Evolutionary conservation across 2,888 invertebrate species (phyloP), one percentile per base, ranked within the genome.

Genomic region (Drosophila sordidula): DNA sequence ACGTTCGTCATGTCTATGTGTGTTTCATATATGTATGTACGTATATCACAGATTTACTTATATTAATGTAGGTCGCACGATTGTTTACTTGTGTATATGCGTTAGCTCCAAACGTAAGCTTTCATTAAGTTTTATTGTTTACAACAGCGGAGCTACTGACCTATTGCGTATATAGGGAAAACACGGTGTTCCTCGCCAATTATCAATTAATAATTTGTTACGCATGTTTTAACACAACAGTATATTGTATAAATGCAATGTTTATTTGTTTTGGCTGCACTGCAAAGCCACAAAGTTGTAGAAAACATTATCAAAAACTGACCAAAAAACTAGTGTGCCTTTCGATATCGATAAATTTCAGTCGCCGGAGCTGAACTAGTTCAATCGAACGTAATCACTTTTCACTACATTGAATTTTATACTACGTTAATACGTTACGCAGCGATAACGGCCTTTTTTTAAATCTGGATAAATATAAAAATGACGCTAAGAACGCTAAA

Each of bases 281-380:
- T 36, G 8, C 12, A 6, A 4, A 22, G 4, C n/a, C 16, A 14
- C 5, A 29, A 12, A 36, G 1, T 59, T 36, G 6, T 12, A 5
- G 2, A 12, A 16, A n/a, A 8, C 39, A 70, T 52, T 54, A 59
- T 59, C 3, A 34, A 46, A 42, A 36, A 29, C 29, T 38, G 11
- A 8, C 22, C 6, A n/a, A 22, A 18, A 52, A 0, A 41, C 12
- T 22, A 5, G 39, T 9, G 39, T 29, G 26, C 1, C 1, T 11
- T 38, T n/a, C 36, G 22, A 52, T 63, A 55, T 61, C 62, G 70
- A 70, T 70, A 55, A 39, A 3, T 38, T 14, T 3, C 1, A 14
- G 18, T 6, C 22, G 34, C 25, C 55, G 38, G 26, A 47, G 56
- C 41, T 29, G 42, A 68, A 39, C 41, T 26, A 25, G 34, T 18